phyloP scores from a whole-genome alignment of 2,113 vertebrate species.

The Monopterus albus region DNA sequence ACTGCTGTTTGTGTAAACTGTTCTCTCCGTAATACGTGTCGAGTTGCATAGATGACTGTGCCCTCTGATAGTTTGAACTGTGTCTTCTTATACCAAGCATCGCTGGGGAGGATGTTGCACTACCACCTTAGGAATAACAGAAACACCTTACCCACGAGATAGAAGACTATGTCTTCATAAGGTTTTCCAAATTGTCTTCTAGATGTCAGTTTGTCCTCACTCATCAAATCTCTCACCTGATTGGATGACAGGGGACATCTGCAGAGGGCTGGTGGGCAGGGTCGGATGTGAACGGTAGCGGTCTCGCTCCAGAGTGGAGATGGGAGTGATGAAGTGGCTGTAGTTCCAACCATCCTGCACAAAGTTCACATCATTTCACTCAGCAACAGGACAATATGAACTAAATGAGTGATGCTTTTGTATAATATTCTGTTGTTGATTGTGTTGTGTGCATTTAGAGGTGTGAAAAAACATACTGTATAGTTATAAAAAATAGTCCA shows the following conservation, averaged over 20 bases:
- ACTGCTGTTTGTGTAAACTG: slow-evolving; percentile 89
- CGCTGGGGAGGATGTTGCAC: slow-evolving; percentile 96
- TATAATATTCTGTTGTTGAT: too few species aligned
- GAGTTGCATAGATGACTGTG: slow-evolving; percentile 96
- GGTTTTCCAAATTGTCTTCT: too few species aligned
- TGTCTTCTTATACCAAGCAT: slow-evolving; percentile 93
- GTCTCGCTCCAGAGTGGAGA: slow-evolving; percentile 95
- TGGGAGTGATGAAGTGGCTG: slow-evolving; percentile 96
- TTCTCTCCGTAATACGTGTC: slow-evolving; percentile 92
- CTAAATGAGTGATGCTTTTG: background rate
- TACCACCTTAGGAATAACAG: slow-evolving; percentile 85
- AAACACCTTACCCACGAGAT: too few species aligned
- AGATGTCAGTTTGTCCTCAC: background rate
- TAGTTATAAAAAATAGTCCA: too few species aligned
- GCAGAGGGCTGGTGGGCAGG: slow-evolving; percentile 92
- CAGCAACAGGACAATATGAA: background rate
- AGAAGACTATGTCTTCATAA: too few species aligned
- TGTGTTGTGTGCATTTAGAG: background rate
- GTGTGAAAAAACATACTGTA: too few species aligned
- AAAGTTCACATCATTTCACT: background rate
- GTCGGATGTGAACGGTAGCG: slow-evolving; percentile 97
- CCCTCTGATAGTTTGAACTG: slow-evolving; percentile 91
- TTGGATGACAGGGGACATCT: slow-evolving; percentile 95
- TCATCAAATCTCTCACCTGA: slow-evolving; percentile 85
- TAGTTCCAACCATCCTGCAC: slow-evolving; percentile 97